Conservation (phyloP, 2,888 invertebrate genomes). For the Formica aserva region DNA sequence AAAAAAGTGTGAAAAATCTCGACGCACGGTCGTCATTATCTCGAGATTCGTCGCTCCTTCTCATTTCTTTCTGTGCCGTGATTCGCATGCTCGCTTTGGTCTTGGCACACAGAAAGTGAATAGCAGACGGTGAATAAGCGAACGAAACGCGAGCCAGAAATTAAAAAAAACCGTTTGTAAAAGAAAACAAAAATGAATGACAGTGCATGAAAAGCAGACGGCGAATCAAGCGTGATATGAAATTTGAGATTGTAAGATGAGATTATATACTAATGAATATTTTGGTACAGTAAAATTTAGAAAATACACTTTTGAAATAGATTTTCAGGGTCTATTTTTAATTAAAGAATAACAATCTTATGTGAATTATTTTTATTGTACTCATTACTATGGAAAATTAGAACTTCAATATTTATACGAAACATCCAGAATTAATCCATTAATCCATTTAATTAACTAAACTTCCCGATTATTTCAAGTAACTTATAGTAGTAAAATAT, state of each 20-base stretch:
- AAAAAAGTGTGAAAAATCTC: slow-evolving; percentile 56
- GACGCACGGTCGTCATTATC: slow-evolving; percentile 58
- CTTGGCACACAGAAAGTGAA: slow-evolving; percentile 56
- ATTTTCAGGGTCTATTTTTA: neutral
- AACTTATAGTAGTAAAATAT: neutral
- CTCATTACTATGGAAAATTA: neutral
- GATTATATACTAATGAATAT: neutral
- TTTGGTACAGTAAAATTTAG: neutral
- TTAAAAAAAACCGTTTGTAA: slow-evolving; percentile 56
- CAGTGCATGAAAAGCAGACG: neutral
- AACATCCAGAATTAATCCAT: neutral
- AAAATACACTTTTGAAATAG: neutral
- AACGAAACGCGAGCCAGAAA: slow-evolving; percentile 54
- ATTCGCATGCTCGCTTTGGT: slow-evolving; percentile 50
- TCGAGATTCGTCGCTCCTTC: slow-evolving; percentile 57
- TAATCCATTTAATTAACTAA: neutral
- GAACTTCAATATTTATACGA: neutral
- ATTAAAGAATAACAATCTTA: neutral
- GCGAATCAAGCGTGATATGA: slow-evolving; percentile 1
- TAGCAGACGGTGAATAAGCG: slow-evolving; percentile 58
- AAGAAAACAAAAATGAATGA: slow-evolving; percentile 17
- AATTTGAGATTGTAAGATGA: slow-evolving; percentile 15
- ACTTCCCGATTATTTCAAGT: neutral
- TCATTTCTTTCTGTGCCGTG: slow-evolving; percentile 2
- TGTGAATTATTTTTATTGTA: neutral